A percentile compares a stretch with the other conserved stretches of the same genome.
These are phyloP conservation scores for Enteromius thamalakanensis DNA, from an alignment of 2,797 vertebrate genomes.

Conservation along the genomic window DNA sequence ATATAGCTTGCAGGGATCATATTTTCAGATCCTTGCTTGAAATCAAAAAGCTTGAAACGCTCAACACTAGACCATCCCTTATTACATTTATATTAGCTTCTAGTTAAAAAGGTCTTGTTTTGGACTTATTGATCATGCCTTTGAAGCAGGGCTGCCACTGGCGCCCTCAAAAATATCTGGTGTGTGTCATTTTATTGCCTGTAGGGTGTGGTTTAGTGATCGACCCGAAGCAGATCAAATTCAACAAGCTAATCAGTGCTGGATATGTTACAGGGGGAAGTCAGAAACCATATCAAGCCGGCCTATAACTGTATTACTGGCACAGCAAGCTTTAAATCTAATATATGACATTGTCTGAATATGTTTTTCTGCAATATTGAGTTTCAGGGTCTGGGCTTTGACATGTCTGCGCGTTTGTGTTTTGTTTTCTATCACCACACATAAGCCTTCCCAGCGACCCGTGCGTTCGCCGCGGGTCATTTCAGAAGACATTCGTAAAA, in stretches of 20 bases:
- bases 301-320: slow-evolving; percentile 27
- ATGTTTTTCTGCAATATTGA: slow-evolving; percentile 16
- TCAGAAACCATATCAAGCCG: slow-evolving; percentile 26
- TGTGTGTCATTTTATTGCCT: slow-evolving; percentile 16
- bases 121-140: not conserved
- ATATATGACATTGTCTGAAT: slow-evolving; percentile 25
- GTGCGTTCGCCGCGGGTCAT: slow-evolving; percentile 11
- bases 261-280: slow-evolving; percentile 9
- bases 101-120: not conserved
- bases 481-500: slow-evolving; percentile 19
- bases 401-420: slow-evolving; percentile 26
- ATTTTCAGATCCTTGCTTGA: not conserved
- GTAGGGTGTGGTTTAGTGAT: slow-evolving; percentile 42
- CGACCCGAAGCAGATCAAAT: slow-evolving; percentile 47
- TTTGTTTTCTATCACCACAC: slow-evolving; percentile 42
- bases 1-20: not conserved
- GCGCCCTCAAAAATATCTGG: slow-evolving; percentile 21
- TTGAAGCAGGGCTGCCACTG: slow-evolving; percentile 4
- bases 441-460: slow-evolving; percentile 52
- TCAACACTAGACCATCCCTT: not conserved
- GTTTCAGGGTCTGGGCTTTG: slow-evolving; percentile 13
- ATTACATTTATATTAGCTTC: not conserved
- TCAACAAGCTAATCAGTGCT: slow-evolving; percentile 35
- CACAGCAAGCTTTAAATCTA: slow-evolving; percentile 40
- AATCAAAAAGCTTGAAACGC: not conserved